Base-by-base conservation (phyloP, 2,888 invertebrate genomes). In the Laspeyria flexula region DNA sequence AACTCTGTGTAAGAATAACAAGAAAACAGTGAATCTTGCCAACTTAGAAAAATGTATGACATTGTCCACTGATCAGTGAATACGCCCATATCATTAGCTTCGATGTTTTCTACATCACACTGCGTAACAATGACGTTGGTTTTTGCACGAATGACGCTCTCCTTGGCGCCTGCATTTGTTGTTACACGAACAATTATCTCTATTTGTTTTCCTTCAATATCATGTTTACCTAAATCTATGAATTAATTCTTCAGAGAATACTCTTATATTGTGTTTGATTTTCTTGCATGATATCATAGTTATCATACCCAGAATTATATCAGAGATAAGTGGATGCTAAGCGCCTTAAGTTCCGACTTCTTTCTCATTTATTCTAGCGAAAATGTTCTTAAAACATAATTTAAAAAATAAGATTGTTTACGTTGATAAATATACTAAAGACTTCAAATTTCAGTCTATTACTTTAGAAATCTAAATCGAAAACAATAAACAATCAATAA, bases 401-500 rank as follows among this genome's bases (percentile, higher is more conserved):
- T n/a, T n/a, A 48, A 49, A 59, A 60, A 56, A 67, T 55, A 44
- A 53, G 41, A 46, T 46, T 62, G 40, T 60, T 60, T 60, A 58
- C 47, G 56, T 58, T 60, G 55, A 59, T 65, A 63, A 55, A 49
- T 46, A 48, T 42, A 43, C 50, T 44, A 49, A 52, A 47, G 52
- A n/a, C 47, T 54, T 66, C 69, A 69, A 74, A 68, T 70, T 58
- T 53, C 41, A 54, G 59, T 62, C 55, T 58, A 68, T 68, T 72
- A 65, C 51, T 66, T 65, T 54, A 62, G 68, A 71, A 71, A 73
- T 65, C 65, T 65, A 65, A 74, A 75, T 65, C 53, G 61, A 73
- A 75, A 78, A 79, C 71, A 75, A 78, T 82, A 82, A 81, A 83
- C 81, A 81, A 79, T 79, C 73, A 60, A 77, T 82, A 81, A 81